Conservation (phyloP, 2,797 vertebrate genomes). For the Luscinia megarhynchos region DNA sequence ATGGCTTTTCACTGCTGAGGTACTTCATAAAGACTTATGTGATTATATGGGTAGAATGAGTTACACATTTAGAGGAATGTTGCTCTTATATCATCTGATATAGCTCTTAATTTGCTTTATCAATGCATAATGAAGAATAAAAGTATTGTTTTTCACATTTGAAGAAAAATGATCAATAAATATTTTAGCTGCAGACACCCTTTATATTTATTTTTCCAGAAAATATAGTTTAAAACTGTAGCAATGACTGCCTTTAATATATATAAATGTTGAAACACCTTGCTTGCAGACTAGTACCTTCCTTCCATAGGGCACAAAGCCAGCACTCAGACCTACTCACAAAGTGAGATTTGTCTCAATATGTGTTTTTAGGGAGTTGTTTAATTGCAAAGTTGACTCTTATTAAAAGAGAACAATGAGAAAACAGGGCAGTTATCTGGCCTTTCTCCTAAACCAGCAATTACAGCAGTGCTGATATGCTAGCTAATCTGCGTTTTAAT, state of each 20-base stretch:
- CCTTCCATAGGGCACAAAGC: not conserved
- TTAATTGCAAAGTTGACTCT: not conserved
- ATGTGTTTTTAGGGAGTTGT: conserved; percentile 33
- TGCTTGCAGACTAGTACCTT: not conserved
- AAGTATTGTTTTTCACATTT: not conserved
- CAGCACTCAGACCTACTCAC: not conserved
- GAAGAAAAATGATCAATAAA: not conserved
- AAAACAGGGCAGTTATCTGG: conserved; percentile 5
- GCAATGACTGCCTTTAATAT: not conserved
- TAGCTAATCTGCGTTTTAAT: conserved; percentile 17
- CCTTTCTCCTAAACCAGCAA: not conserved
- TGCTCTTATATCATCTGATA: not conserved
- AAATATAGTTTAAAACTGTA: not conserved
- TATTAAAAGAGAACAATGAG: not conserved
- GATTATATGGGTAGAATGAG: not conserved
- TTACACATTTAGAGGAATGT: not conserved
- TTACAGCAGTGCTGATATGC: not conserved
- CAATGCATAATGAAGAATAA: not conserved
- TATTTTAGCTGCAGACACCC: not conserved
- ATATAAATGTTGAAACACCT: not conserved
- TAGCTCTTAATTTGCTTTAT: not conserved
- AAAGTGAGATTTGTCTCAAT: not conserved
- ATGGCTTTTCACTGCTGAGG: not conserved
- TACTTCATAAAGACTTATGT: not conserved
- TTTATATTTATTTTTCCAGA: not conserved